These are phyloP conservation scores for Tenebrio molitor DNA, from an alignment of 1,140 invertebrate genomes.

Conservation along the genomic window DNA sequence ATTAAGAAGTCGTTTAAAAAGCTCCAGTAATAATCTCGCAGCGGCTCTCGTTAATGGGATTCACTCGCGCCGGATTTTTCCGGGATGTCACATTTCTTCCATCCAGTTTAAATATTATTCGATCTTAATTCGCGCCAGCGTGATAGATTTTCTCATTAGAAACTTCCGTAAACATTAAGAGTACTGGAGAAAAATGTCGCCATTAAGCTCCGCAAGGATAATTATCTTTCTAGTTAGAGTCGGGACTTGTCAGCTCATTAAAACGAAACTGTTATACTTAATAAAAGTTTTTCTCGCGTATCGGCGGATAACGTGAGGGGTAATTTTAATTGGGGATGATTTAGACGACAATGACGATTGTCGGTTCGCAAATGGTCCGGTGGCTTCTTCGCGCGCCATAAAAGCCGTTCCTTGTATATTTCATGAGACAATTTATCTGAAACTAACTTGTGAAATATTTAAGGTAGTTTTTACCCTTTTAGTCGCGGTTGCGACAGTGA, in stretches of 20 bases:
- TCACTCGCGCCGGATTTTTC: slow-evolving; percentile 27
- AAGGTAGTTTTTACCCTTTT: slow-evolving; percentile 59
- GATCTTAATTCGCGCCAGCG: slow-evolving; percentile 26
- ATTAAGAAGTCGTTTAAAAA: slow-evolving; percentile 41
- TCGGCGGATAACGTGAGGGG: not conserved
- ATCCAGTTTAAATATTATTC: slow-evolving; percentile 41
- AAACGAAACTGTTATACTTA: slow-evolving; percentile 8
- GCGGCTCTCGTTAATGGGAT: slow-evolving; percentile 32
- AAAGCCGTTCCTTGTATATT: slow-evolving; percentile 57
- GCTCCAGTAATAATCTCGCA: slow-evolving; percentile 35
- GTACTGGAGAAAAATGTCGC: slow-evolving; percentile 7
- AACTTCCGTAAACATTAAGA: slow-evolving; percentile 32
- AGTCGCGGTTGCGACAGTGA: slow-evolving; percentile 52
- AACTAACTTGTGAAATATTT: slow-evolving; percentile 61
- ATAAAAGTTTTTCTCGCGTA: slow-evolving; percentile 7
- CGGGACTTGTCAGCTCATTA: slow-evolving; percentile 22
- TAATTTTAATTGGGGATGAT: not conserved
- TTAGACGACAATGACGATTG: slow-evolving; percentile 19
- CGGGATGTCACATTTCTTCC: slow-evolving; percentile 16
- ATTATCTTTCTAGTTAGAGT: slow-evolving; percentile 22
- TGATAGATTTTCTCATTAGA: slow-evolving; percentile 38
- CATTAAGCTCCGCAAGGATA: slow-evolving; percentile 20
- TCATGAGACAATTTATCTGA: slow-evolving; percentile 59
- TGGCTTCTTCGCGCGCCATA: slow-evolving; percentile 48
- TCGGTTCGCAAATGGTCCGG: slow-evolving; percentile 36